A percentile compares a stretch with the other conserved stretches of the same genome.
These are phyloP conservation scores for Dynastes maya DNA, from an alignment of 2,888 invertebrate species.

Conservation along the genomic window DNA sequence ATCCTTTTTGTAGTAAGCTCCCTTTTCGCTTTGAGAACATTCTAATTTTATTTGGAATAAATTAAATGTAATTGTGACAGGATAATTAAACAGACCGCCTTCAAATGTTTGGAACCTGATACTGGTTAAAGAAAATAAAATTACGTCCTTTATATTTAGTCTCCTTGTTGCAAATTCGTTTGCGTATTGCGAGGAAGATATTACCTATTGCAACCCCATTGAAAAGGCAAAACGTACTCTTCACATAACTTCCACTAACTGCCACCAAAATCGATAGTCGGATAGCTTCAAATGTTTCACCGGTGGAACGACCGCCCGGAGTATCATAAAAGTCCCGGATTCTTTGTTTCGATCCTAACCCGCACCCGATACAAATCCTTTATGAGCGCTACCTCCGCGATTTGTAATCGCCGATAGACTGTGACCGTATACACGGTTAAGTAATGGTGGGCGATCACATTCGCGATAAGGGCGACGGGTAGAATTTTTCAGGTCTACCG, in stretches of 20 bases:
- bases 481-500: slow-evolving; percentile 50
- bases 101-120: neutral
- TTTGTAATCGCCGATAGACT: slow-evolving; percentile 59
- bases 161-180: slow-evolving; percentile 4
- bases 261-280: slow-evolving; percentile 64
- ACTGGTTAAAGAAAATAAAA: slow-evolving; percentile 2
- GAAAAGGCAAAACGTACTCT: slow-evolving; percentile 37
- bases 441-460: slow-evolving; percentile 48
- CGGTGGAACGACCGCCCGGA: slow-evolving; percentile 66
- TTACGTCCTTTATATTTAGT: slow-evolving; percentile 10
- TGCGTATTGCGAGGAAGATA: neutral
- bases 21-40: neutral
- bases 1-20: no score
- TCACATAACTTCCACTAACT: slow-evolving; percentile 43
- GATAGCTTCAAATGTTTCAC: slow-evolving; percentile 68
- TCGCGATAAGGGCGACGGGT: slow-evolving; percentile 39
- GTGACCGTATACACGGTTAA: slow-evolving; percentile 41
- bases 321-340: slow-evolving; percentile 68
- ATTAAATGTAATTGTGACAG: neutral
- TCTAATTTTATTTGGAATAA: neutral
- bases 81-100: neutral
- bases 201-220: slow-evolving; percentile 35
- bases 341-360: slow-evolving; percentile 66
- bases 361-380: slow-evolving; percentile 66
- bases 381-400: slow-evolving; percentile 64